Evolutionary conservation across 2,113 vertebrate genomes (phyloP).

Genomic region (Puffinus mauretanicus): DNA sequence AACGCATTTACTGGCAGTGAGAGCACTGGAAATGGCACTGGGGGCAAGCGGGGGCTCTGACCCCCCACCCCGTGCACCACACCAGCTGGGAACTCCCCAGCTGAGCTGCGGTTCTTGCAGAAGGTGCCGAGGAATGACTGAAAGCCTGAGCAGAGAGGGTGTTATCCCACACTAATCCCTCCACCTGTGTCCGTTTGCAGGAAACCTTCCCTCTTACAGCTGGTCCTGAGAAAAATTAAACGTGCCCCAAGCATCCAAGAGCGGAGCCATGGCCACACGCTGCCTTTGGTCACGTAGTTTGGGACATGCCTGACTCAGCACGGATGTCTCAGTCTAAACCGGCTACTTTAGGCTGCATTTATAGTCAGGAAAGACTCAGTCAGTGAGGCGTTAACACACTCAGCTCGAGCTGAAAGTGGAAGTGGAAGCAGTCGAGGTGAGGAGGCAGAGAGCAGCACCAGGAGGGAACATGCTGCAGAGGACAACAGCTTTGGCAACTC

Average conservation of each 20-base stretch:
- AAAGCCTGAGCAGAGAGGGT: accelerated
- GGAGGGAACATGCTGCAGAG: too few species aligned
- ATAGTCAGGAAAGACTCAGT: accelerated
- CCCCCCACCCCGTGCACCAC: accelerated
- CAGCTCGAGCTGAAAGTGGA: background rate
- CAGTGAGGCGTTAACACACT: accelerated
- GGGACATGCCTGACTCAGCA: background rate
- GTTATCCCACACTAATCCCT: background rate
- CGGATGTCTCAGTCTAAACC: accelerated
- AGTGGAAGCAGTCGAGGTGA: background rate
- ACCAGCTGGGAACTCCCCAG: background rate
- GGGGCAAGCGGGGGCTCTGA: background rate
- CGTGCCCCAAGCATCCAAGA: accelerated
- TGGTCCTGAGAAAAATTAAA: accelerated
- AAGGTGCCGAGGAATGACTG: accelerated
- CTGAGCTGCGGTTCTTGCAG: background rate
- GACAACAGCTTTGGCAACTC: background rate
- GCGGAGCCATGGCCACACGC: accelerated
- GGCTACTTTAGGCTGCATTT: background rate
- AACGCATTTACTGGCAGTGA: accelerated
- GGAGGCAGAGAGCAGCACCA: background rate
- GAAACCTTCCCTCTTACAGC: background rate
- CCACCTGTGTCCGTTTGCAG: background rate
- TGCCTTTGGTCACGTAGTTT: background rate
- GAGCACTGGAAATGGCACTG: background rate